phyloP scores from a whole-genome alignment of 2,797 vertebrate species.

The Eremophila alpestris region DNA sequence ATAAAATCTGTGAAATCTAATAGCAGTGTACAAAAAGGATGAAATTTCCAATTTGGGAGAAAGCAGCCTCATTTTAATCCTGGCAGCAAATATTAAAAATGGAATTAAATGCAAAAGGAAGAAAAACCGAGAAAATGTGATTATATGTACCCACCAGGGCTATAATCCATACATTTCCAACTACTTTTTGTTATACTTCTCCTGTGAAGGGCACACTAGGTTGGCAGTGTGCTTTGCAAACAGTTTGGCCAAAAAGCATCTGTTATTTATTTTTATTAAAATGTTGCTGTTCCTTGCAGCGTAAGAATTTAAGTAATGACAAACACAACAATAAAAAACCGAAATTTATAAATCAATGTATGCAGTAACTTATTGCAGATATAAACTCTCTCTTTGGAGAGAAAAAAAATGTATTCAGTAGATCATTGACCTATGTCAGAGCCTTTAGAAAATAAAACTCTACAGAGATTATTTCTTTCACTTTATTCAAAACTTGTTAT shows the following conservation, averaged over 20 bases:
- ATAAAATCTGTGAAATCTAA: conserved; percentile 9
- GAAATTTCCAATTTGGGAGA: background rate
- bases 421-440: background rate
- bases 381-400: background rate
- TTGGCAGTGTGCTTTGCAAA: background rate
- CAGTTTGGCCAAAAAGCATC: background rate
- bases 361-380: background rate
- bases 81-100: background rate
- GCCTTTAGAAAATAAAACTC: background rate
- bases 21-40: background rate
- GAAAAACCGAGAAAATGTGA: background rate
- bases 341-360: background rate
- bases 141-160: background rate
- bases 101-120: background rate
- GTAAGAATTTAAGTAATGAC: background rate
- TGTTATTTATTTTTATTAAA: background rate
- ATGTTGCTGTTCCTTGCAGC: background rate
- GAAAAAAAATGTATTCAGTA: background rate
- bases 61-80: background rate
- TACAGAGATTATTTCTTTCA: background rate
- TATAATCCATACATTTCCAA: background rate
- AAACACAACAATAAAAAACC: background rate
- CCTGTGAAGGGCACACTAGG: background rate
- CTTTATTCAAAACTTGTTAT: background rate
- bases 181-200: background rate